phyloP scores from a whole-genome alignment of 2,797 vertebrate species.

The Ctenochaetus hawaiiensis region DNA sequence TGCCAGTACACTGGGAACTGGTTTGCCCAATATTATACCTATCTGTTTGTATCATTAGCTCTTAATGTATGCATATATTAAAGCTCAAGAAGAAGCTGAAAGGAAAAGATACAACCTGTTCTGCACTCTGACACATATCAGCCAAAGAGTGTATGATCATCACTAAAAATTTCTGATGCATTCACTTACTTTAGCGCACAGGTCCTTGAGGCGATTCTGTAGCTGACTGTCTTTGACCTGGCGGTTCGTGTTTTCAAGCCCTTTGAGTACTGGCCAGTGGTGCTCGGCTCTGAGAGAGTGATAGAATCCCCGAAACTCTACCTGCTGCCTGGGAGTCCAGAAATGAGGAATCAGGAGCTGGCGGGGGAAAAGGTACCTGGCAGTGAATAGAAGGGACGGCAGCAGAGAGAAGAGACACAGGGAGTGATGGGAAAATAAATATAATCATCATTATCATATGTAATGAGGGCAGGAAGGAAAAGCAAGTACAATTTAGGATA shows the following conservation, averaged over 20 bases:
- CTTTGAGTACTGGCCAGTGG: constrained; percentile 80
- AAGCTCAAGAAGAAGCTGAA: not conserved
- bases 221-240: constrained; percentile 77
- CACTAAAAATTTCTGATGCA: not conserved
- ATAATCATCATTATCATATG: not conserved
- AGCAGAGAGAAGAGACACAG: constrained; percentile 12
- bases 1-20: no score
- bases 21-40: no score
- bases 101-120: not conserved
- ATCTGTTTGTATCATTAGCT: no score
- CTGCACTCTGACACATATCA: no score
- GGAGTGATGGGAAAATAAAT: constrained; percentile 15
- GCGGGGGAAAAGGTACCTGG: constrained; percentile 94
- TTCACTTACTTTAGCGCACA: constrained; percentile 87
- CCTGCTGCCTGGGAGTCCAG: constrained; percentile 90
- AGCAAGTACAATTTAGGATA: not conserved
- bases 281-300: constrained; percentile 81
- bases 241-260: constrained; percentile 69
- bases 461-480: not conserved
- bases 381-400: constrained; percentile 14
- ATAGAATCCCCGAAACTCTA: constrained; percentile 88
- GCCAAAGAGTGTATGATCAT: not conserved
- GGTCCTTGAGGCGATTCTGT: constrained; percentile 76
- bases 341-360: constrained; percentile 93
- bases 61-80: no score